These are phyloP conservation scores for Rhyacophila evoluta DNA, from an alignment of 2,888 invertebrate species.

Conservation along the genomic window DNA sequence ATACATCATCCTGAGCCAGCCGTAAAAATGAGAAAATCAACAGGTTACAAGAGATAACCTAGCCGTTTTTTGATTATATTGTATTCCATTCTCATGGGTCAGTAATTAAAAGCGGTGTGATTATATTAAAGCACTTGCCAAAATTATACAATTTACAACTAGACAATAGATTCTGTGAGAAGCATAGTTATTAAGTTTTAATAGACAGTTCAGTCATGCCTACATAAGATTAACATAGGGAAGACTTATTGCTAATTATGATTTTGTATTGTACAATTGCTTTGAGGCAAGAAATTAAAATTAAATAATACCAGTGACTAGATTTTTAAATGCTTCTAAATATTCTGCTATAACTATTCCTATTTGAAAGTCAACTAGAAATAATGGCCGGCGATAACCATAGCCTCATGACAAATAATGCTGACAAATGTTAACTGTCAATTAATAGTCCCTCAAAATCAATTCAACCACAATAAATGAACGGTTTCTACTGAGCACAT, in stretches of 20 bases:
- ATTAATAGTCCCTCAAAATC: no score
- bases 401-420: no score
- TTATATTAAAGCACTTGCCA: background rate
- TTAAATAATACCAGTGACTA: background rate
- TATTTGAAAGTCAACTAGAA: background rate
- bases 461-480: no score
- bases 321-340: conserved; percentile 33
- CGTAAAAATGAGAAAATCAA: no score
- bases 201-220: background rate
- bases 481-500: background rate
- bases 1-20: no score
- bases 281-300: background rate
- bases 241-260: conserved; percentile 4
- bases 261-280: background rate
- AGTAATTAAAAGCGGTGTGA: no score
- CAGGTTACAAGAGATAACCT: no score
- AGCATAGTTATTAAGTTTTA: background rate
- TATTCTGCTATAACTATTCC: conserved; percentile 11
- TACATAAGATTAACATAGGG: background rate
- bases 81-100: no score
- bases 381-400: no score
- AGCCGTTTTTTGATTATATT: no score
- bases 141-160: conserved; percentile 4
- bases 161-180: background rate
- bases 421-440: no score